Evolutionary conservation across 2,888 invertebrate genomes (phyloP), one percentile per base, ranked within the genome.

Genomic region (Eledone cirrhosa): DNA sequence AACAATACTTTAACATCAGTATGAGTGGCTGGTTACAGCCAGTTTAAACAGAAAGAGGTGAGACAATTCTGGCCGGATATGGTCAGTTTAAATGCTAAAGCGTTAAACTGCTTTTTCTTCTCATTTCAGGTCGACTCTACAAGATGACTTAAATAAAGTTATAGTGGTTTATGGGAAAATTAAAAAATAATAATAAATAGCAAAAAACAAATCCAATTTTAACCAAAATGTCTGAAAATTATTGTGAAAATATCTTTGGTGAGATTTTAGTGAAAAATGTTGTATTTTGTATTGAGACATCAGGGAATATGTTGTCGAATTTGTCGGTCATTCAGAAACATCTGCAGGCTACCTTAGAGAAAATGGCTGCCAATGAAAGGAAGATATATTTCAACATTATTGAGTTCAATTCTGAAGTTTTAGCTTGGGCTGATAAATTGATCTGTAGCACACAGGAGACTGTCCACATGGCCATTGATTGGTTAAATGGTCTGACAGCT

Each of bases 271-370:
- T 90, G 81, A 85, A 85, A 24, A 88, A 88, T 84, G 88, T 89
- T 2, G 88, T 88, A n/a, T 90, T 90, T 82, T 89, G 89, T 81
- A 83, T 91, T n/a, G 90, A 91, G 79, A 90, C 90, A 29, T 90
- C 90, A n/a, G 91, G 90, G 0, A 89, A 88, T 78, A 90, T 90
- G 90, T 89, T 88, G 82, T 85, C 82, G 76, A 82, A 84, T 19
- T 82, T 91, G n/a, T 86, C 87, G 27, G 86, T 87, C 75, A 88
- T 91, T 0, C 90, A 90, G 78, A 88, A 90, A 79, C 90, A 90
- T 78, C 82, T 91, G 41, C 83, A 87, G 41, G 88, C 90, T 81
- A 86, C 87, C 7, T 82, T 91, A 1, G 63, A 82, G 1, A 86
- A 87, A 67, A 85, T 86, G 79, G 88, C 88, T 22, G 81, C 81